Conservation (phyloP, 30 jellyfish, hydroid and myxozoan species). For the Aurelia coerulea region DNA sequence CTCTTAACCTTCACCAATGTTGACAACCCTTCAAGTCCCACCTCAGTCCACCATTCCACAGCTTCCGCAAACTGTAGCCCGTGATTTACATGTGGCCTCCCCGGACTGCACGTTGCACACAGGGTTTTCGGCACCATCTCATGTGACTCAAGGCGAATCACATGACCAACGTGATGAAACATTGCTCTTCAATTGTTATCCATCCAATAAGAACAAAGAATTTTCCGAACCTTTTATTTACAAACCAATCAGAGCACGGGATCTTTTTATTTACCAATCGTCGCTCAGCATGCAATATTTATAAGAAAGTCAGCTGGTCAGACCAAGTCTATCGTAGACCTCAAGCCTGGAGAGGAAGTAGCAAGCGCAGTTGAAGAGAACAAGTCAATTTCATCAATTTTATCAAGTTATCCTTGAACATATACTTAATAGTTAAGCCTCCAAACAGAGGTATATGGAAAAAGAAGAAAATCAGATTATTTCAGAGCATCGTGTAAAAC, state of each 20-base stretch:
- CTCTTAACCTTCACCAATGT: no score
- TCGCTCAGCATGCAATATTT: constrained; percentile 4
- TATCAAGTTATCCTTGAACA: not conserved
- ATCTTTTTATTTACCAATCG: no score
- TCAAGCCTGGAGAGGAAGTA: not conserved
- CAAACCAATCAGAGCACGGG: constrained; percentile 23
- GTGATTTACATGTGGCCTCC: no score
- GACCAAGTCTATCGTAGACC: constrained; percentile 58
- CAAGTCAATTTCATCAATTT: not conserved
- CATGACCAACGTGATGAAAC: constrained; percentile 65
- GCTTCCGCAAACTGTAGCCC: no score
- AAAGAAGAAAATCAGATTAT: constrained; percentile 65
- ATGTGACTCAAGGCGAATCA: constrained; percentile 11
- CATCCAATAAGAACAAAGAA: constrained; percentile 27
- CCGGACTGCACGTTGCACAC: no score
- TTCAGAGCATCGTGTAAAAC: constrained; percentile 67
- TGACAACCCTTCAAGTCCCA: no score
- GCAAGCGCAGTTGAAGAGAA: not conserved
- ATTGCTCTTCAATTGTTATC: constrained; percentile 13
- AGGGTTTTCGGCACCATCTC: no score
- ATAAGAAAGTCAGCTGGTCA: constrained; percentile 20
- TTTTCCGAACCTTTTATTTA: not conserved
- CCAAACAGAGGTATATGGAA: constrained; percentile 51
- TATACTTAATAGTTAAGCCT: not conserved
- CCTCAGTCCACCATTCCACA: no score